phyloP scores from a whole-genome alignment of 2,113 vertebrate genomes.

The Antechinus flavipes region DNA sequence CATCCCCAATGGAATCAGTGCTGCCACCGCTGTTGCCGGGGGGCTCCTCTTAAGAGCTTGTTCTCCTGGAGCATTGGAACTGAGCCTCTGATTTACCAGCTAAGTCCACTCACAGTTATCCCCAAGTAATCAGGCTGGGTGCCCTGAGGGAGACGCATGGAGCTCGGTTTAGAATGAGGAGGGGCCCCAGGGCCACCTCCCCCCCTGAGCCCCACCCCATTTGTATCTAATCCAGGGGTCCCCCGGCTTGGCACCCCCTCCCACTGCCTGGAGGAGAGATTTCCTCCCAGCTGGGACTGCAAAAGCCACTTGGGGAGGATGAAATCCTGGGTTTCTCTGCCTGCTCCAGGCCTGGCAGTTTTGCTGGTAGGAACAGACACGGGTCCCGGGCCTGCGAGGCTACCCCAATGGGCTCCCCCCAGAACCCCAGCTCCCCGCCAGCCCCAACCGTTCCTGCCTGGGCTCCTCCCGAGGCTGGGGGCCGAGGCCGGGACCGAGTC shows the following conservation, averaged over 20 bases:
- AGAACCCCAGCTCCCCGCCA: not conserved
- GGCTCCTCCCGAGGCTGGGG: not conserved
- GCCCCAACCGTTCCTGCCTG: not conserved
- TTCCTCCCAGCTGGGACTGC: not conserved
- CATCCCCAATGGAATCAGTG: constrained; percentile 49
- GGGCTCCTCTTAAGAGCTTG: constrained; percentile 51
- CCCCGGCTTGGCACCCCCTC: not conserved
- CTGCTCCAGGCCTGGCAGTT: not conserved
- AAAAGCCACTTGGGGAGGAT: not conserved
- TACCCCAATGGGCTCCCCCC: not conserved
- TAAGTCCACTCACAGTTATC: constrained; percentile 43
- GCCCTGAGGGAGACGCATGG: constrained; percentile 51
- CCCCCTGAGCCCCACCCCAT: not conserved
- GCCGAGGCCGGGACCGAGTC: not conserved
- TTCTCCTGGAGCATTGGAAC: constrained; percentile 49
- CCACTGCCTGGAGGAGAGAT: not conserved
- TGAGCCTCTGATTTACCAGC: constrained; percentile 17
- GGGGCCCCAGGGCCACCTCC: not conserved
- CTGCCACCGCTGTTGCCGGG: constrained; percentile 17
- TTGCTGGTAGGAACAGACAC: not conserved
- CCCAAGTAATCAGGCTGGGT: constrained; percentile 56
- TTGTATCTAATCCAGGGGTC: not conserved
- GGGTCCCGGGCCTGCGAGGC: not conserved
- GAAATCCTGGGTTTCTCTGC: not conserved
- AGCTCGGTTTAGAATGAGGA: constrained; percentile 63